Percentiles rank a stretch among this genome's conserved stretches.
Evolutionary conservation across 1,140 invertebrate genomes (phyloP).

Genomic region (Drosophila setifemur): DNA sequence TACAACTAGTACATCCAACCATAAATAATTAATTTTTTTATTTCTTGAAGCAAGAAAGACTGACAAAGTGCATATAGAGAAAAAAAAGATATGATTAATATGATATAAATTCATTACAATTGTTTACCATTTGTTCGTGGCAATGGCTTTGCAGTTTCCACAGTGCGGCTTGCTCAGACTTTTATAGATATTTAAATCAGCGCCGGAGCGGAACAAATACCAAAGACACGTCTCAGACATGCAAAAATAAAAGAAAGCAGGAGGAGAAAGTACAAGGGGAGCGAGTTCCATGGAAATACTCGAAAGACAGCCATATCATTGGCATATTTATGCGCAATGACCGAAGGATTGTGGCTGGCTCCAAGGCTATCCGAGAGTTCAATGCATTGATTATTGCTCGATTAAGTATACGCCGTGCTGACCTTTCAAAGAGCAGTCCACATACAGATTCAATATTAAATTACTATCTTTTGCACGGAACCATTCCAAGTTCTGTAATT

Average conservation of each 20-base stretch:
- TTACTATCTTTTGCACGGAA: no score
- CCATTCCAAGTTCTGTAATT: constrained; percentile 57
- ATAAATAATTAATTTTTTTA: no score
- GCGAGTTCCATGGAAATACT: constrained; percentile 1
- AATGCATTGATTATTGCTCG: constrained; percentile 59
- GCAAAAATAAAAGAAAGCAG: constrained; percentile 29
- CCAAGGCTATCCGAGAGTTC: constrained; percentile 36
- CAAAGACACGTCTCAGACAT: constrained; percentile 55
- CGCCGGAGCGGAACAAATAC: constrained; percentile 1
- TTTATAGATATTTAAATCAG: constrained; percentile 51
- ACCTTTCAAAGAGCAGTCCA: background rate
- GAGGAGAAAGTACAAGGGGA: background rate
- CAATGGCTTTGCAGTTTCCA: constrained; percentile 1
- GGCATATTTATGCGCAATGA: constrained; percentile 54
- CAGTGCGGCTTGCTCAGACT: constrained; percentile 4
- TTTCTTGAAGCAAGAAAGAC: no score
- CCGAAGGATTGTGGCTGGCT: constrained; percentile 17
- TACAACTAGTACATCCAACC: no score
- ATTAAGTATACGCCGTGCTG: constrained; percentile 45
- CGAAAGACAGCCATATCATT: constrained; percentile 35
- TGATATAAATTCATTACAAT: no score
- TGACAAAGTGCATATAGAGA: no score
- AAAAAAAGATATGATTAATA: background rate
- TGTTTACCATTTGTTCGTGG: no score
- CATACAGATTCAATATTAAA: constrained; percentile 42